These are phyloP conservation scores for zebrafish (Danio rerio) DNA, from an alignment of 2,113 vertebrate genomes.

Conservation along the genomic window DNA sequence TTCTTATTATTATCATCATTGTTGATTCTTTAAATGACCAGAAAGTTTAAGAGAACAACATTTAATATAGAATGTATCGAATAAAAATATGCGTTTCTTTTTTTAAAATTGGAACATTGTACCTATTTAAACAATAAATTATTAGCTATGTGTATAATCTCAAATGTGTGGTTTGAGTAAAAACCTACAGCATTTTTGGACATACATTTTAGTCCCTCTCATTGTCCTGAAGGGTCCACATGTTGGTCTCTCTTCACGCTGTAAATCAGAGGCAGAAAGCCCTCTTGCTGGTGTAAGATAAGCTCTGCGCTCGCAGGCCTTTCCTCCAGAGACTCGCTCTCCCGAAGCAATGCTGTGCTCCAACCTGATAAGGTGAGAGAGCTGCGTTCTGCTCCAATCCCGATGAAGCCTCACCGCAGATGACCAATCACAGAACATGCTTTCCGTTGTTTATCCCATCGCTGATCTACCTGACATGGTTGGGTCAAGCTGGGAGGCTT, in stretches of 20 bases:
- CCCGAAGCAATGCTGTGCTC: conserved; percentile 73
- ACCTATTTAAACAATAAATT: no score
- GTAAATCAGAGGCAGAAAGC: conserved; percentile 68
- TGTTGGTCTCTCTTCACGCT: conserved; percentile 40
- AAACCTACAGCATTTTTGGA: not conserved
- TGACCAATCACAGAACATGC: conserved; percentile 67
- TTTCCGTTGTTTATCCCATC: conserved; percentile 70
- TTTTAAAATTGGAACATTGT: no score
- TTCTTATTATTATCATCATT: no score
- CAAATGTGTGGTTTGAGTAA: not conserved
- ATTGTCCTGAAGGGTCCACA: not conserved
- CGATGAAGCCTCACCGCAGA: conserved; percentile 49
- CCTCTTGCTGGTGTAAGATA: conserved; percentile 76
- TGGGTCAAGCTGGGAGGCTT: conserved; percentile 37
- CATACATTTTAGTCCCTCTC: not conserved
- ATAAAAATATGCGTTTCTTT: no score
- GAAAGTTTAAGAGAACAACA: no score
- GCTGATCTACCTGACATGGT: conserved; percentile 27
- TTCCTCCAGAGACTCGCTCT: conserved; percentile 75
- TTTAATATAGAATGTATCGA: no score
- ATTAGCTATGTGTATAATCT: not conserved
- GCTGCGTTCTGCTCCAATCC: conserved; percentile 57
- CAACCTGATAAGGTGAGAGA: conserved; percentile 76
- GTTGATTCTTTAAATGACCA: no score
- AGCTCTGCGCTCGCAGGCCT: conserved; percentile 69